Evolutionary conservation across 2,888 invertebrate genomes (phyloP).

Genomic region (Tenthredo notha): DNA sequence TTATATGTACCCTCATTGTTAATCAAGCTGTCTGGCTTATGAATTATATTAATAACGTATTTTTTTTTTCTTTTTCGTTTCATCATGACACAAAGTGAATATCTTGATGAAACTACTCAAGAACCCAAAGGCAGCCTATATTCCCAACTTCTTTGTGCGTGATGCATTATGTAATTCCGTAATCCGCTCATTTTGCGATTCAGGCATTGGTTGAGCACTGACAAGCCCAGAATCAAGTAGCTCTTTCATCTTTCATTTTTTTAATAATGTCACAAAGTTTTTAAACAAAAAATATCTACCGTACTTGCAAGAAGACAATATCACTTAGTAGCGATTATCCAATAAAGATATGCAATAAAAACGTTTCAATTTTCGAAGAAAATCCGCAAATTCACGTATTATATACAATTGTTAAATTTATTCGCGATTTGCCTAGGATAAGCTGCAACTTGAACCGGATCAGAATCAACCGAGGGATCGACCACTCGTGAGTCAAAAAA

Average conservation of each 20-base stretch:
- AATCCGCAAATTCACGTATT: neutral
- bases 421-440: neutral
- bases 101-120: slow-evolving; percentile 1
- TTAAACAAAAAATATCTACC: neutral
- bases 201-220: neutral
- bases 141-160: neutral
- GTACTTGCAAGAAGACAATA: neutral
- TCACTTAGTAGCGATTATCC: neutral
- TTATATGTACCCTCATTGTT: neutral
- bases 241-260: slow-evolving; percentile 1
- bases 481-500: neutral
- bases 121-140: neutral
- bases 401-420: neutral
- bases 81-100: neutral
- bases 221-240: neutral
- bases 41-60: neutral
- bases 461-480: neutral
- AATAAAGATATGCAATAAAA: neutral
- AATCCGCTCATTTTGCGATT: slow-evolving; percentile 1
- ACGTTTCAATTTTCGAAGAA: neutral
- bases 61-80: neutral
- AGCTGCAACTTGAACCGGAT: neutral
- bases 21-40: neutral
- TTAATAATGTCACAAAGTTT: neutral
- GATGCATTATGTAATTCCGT: slow-evolving; percentile 6